Evolutionary conservation across 2,113 vertebrate species (phyloP).

Genomic region (Prietella phreatophila): DNA sequence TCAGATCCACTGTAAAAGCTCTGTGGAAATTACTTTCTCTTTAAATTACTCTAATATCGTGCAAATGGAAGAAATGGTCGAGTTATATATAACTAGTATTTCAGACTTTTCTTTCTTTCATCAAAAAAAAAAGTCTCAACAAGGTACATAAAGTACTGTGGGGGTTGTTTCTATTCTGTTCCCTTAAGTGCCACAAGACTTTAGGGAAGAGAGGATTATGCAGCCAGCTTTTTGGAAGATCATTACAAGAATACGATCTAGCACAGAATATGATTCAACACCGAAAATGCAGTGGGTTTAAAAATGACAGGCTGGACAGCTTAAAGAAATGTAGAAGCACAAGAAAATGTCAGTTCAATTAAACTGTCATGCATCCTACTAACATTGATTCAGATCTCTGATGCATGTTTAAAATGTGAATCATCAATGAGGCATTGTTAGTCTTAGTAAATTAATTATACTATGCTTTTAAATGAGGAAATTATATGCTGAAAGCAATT

Average conservation of each 20-base stretch:
- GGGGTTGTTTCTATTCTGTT: background rate
- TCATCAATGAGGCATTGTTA: background rate
- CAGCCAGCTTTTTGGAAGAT: background rate
- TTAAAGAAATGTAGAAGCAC: background rate
- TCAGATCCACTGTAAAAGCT: constrained; percentile 9
- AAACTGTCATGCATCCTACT: background rate
- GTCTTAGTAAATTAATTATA: background rate
- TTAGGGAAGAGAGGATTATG: background rate
- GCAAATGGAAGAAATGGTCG: background rate
- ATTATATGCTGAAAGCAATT: background rate
- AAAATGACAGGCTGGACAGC: background rate
- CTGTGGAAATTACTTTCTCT: background rate
- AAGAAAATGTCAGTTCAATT: constrained; percentile 19
- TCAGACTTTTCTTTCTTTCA: background rate
- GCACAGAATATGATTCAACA: background rate
- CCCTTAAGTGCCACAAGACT: background rate
- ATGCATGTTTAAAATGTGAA: background rate
- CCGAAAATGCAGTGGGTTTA: background rate
- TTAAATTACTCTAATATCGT: constrained; percentile 1
- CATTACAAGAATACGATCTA: constrained; percentile 1
- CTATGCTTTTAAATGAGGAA: background rate
- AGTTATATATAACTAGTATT: background rate
- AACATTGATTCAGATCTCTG: background rate
- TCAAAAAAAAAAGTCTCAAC: background rate
- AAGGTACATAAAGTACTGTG: background rate